Conservation (phyloP, 2,888 invertebrate species). For the Cantharis nigra region DNA sequence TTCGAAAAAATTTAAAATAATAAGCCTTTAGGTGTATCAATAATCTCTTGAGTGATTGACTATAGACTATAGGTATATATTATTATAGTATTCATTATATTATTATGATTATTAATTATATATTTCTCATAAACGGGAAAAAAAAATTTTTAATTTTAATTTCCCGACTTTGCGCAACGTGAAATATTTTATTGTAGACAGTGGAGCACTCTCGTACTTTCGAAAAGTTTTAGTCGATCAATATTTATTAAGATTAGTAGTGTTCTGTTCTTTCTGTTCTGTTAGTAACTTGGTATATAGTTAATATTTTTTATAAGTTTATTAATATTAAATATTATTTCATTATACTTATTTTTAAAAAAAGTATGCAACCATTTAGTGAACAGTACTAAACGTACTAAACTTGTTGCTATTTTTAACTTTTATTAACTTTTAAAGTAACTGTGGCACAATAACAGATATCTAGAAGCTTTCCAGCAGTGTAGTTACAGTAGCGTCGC, state of each 20-base stretch:
- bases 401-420: not conserved
- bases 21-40: too few relatives aligned
- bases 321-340: not conserved
- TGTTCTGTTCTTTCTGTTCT: too few relatives aligned
- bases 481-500: too few relatives aligned
- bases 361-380: not conserved
- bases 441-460: not conserved
- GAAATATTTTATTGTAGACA: not conserved
- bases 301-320: not conserved
- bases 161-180: not conserved
- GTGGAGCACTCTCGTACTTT: not conserved
- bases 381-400: too few relatives aligned
- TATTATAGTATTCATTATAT: too few relatives aligned
- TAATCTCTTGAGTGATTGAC: too few relatives aligned
- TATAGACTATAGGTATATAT: too few relatives aligned
- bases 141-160: not conserved
- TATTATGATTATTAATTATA: too few relatives aligned
- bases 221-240: not conserved
- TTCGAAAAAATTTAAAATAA: too few relatives aligned
- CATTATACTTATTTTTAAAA: not conserved
- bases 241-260: not conserved
- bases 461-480: too few relatives aligned
- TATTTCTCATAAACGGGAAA: too few relatives aligned
- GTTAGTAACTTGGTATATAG: too few relatives aligned
- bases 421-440: not conserved